Conservation (phyloP, 2,113 vertebrate species). For the Dasyurus viverrinus region DNA sequence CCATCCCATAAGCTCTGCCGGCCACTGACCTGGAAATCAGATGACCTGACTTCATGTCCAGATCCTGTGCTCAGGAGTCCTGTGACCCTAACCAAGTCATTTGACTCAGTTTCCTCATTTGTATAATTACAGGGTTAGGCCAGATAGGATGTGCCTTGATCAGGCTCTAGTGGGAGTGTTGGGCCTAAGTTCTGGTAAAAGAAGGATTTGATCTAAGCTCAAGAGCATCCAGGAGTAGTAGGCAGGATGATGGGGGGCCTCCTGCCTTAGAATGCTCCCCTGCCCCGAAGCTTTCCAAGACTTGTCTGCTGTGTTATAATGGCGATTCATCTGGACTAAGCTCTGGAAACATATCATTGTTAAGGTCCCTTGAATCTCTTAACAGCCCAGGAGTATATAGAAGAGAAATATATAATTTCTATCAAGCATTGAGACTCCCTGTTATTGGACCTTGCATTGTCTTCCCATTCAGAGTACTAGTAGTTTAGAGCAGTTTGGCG, state of each 20-base stretch:
- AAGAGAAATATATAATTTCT: not conserved
- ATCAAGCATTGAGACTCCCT: not conserved
- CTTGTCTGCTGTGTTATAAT: not conserved
- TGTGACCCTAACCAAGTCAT: not conserved
- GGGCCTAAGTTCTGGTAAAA: not conserved
- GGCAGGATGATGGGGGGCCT: not conserved
- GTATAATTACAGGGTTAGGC: not conserved
- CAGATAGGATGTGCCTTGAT: not conserved
- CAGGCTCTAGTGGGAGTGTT: not conserved
- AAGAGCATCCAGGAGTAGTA: not conserved
- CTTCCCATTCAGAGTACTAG: not conserved
- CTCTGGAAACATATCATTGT: not conserved
- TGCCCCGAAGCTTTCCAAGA: not conserved
- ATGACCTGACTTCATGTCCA: not conserved
- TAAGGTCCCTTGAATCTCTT: not conserved
- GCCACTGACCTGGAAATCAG: not conserved
- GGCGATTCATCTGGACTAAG: not conserved
- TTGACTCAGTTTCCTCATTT: not conserved
- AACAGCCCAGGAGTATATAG: not conserved
- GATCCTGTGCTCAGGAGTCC: not conserved
- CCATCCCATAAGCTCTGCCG: not conserved
- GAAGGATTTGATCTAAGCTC: not conserved
- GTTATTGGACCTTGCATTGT: conserved; percentile 8
- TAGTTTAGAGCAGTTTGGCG: not conserved
- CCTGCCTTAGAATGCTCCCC: not conserved